Conservation (phyloP, 2,797 vertebrate genomes). For the Scleropages formosus region DNA sequence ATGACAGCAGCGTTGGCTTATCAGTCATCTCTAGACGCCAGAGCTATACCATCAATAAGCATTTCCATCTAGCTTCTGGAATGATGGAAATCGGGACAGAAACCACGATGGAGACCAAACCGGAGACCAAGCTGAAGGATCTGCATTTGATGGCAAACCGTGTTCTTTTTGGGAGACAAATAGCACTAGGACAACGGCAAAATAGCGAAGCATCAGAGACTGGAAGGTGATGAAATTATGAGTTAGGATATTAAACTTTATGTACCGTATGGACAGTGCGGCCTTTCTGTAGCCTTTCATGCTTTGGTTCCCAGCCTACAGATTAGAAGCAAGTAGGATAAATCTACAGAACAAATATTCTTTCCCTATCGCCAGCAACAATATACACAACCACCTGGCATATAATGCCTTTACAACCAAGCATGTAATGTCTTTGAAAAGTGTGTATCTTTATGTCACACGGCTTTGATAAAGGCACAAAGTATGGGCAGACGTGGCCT, state of each 20-base stretch:
- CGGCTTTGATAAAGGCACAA: background rate
- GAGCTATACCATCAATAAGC: background rate
- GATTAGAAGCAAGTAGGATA: too few relatives aligned
- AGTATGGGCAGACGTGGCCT: background rate
- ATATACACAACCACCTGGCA: background rate
- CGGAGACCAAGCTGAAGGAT: background rate
- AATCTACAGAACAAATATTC: too few relatives aligned
- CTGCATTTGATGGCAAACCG: background rate
- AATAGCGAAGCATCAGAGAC: background rate
- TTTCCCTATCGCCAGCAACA: too few relatives aligned
- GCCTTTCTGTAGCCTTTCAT: too few relatives aligned
- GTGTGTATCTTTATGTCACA: background rate
- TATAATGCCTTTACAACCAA: too few relatives aligned
- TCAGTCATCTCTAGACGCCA: background rate
- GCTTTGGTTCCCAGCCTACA: too few relatives aligned
- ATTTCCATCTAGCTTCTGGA: background rate
- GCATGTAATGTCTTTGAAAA: background rate
- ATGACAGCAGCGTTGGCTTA: slow-evolving; percentile 10
- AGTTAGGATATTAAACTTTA: too few relatives aligned
- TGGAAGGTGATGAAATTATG: background rate
- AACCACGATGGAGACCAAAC: background rate
- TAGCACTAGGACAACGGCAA: background rate
- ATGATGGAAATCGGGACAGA: background rate
- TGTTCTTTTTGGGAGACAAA: background rate
- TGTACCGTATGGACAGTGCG: too few relatives aligned